phyloP scores from a whole-genome alignment of 2,888 invertebrate genomes.

The Polydrusus tereticollis region DNA sequence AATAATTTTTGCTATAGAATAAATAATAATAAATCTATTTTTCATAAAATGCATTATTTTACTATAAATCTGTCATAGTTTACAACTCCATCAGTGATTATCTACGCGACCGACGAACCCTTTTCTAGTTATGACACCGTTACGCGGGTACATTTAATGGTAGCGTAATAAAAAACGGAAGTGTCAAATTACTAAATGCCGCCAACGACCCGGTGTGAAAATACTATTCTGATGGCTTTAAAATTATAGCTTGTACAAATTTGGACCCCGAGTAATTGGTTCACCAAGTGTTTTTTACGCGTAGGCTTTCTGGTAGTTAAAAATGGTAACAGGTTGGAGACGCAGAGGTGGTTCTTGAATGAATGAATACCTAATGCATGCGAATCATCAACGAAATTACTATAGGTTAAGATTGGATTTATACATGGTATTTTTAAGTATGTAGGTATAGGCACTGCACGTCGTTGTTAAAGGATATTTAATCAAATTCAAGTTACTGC shows the following conservation, averaged over 20 bases:
- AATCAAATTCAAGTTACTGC: too few species aligned
- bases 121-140: conserved; percentile 16
- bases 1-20: conserved; percentile 23
- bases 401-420: too few species aligned
- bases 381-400: too few species aligned
- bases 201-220: conserved; percentile 63
- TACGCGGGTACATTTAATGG: conserved; percentile 57
- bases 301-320: conserved; percentile 41
- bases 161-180: conserved; percentile 67
- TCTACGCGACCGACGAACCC: conserved; percentile 42
- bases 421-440: too few species aligned
- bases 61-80: conserved; percentile 37
- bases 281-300: conserved; percentile 38
- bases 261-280: conserved; percentile 44
- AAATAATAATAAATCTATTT: conserved; percentile 28
- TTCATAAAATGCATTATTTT: conserved; percentile 12
- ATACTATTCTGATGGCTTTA: conserved; percentile 66
- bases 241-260: conserved; percentile 59
- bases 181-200: conserved; percentile 65
- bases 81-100: conserved; percentile 47
- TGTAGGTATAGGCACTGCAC: too few species aligned
- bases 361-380: conserved; percentile 43
- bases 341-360: conserved; percentile 45
- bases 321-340: conserved; percentile 49
- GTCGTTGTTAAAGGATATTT: too few species aligned